Percentiles rank a stretch among this genome's conserved stretches.
Conservation (phyloP, 2,888 invertebrate genomes). For the Linyphia triangularis region DNA sequence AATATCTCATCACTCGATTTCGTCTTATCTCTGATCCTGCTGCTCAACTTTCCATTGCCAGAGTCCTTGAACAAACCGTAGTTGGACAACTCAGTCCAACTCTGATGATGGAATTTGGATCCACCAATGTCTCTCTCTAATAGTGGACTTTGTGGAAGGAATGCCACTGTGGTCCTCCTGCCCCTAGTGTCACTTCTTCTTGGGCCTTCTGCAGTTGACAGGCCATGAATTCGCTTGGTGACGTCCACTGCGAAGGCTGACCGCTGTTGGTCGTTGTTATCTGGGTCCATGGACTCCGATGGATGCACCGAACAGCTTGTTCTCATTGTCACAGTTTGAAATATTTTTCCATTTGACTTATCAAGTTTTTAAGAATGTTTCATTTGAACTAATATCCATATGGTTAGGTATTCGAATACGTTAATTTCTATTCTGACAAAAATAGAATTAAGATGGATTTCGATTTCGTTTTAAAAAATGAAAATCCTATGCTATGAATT, state of each 20-base stretch:
- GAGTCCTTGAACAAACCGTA: slow-evolving; percentile 22
- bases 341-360: too few relatives aligned
- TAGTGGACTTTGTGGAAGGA: slow-evolving; percentile 7
- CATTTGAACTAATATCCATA: too few relatives aligned
- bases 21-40: background rate
- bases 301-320: slow-evolving; percentile 42
- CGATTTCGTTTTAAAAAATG: too few relatives aligned
- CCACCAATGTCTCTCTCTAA: background rate
- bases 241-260: slow-evolving; percentile 50
- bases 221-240: background rate
- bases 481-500: too few relatives aligned
- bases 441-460: too few relatives aligned
- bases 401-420: too few relatives aligned
- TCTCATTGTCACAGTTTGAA: slow-evolving; percentile 19
- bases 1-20: slow-evolving; percentile 61
- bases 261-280: background rate
- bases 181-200: background rate
- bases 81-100: slow-evolving; percentile 42
- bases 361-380: too few relatives aligned
- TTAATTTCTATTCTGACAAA: too few relatives aligned
- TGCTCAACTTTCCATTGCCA: background rate
- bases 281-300: background rate
- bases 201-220: background rate
- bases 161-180: slow-evolving; percentile 47
- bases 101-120: slow-evolving; percentile 15